A percentile compares a stretch with the other conserved stretches of the same genome.
Evolutionary conservation across 1,140 invertebrate genomes (phyloP).

Genomic region (Goniozus legneri): DNA sequence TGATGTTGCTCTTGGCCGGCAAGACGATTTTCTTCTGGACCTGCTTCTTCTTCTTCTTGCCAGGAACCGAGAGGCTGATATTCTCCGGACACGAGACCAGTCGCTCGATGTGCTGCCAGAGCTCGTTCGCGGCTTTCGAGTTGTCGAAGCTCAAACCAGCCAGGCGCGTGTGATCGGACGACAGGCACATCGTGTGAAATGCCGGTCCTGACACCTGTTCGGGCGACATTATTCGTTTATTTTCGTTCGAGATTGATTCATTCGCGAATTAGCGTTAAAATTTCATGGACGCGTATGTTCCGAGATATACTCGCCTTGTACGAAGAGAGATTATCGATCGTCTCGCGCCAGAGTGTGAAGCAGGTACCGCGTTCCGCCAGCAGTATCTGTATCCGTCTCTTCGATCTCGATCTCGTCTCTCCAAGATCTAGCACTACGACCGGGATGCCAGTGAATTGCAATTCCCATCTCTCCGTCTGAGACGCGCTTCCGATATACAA

Average conservation of each 20-base stretch:
- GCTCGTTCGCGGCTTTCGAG: constrained; percentile 67
- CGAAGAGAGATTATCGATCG: constrained; percentile 70
- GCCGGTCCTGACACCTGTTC: constrained; percentile 60
- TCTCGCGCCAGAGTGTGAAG: constrained; percentile 81
- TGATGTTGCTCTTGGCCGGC: constrained; percentile 79
- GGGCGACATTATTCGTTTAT: constrained; percentile 2
- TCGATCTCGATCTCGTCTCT: constrained; percentile 66
- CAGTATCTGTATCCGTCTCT: constrained; percentile 71
- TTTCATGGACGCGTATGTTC: background rate
- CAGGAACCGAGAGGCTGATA: constrained; percentile 70
- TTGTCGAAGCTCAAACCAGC: constrained; percentile 67
- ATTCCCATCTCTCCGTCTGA: constrained; percentile 65
- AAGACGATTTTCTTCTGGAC: constrained; percentile 55
- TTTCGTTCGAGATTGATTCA: background rate
- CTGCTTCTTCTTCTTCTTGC: constrained; percentile 60
- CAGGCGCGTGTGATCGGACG: constrained; percentile 62
- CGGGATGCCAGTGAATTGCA: constrained; percentile 77
- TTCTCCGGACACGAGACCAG: constrained; percentile 77
- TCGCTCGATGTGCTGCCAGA: constrained; percentile 66
- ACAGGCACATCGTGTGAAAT: constrained; percentile 83
- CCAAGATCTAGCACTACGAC: constrained; percentile 76
- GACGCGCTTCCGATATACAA: constrained; percentile 65
- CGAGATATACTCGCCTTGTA: constrained; percentile 51
- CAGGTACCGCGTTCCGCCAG: constrained; percentile 80
- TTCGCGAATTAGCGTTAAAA: background rate